Evolutionary conservation across 2,113 vertebrate genomes (phyloP), one percentile per base, ranked within the genome.

Genomic region (Tetrao urogallus): DNA sequence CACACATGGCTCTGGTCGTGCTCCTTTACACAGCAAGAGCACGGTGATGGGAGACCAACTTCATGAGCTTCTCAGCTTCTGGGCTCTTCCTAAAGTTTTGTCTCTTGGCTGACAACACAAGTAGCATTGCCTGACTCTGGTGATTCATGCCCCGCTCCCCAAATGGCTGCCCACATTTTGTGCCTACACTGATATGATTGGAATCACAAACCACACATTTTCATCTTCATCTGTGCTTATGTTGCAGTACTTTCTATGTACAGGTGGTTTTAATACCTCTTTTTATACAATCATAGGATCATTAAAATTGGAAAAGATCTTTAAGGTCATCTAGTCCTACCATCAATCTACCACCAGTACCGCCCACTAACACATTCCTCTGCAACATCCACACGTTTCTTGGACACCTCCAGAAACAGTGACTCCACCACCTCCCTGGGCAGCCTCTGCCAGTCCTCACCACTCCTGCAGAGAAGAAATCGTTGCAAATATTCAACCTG

Each of bases 11-110:
- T 27, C 54, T 50, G n/a, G n/a, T 16, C 14, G 11, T 11, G 22
- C 1, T 8, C 38, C 42, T 82, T 64, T 0, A 0, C 27, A 67
- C 34, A 84, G n/a, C 69, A 75, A n/a, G 38, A 48, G 3, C 1
- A 0, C 20, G 21, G 27, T 22, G 32, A 45, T 48, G 22, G 32
- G 19, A 52, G 21, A 69, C 20, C 16, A 73, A 2, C 30, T 34
- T n/a, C 10, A 6, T 8, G 36, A 77, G 43, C 28, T 52, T 48
- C 56, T 56, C 54, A 11, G 20, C 28, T 57, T 52, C 45, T 38
- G 71, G 22, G 6, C 32, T 79, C 17, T 72, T 5, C 13, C 20
- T 15, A 24, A 11, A 43, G n/a, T 16, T 50, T 80, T 64, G 11
- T 13, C 7, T 21, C 36, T 72, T 78, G 13, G 7, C 70, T 45